Conservation (phyloP, 2,888 invertebrate species). For the Drosophila gaucha region DNA sequence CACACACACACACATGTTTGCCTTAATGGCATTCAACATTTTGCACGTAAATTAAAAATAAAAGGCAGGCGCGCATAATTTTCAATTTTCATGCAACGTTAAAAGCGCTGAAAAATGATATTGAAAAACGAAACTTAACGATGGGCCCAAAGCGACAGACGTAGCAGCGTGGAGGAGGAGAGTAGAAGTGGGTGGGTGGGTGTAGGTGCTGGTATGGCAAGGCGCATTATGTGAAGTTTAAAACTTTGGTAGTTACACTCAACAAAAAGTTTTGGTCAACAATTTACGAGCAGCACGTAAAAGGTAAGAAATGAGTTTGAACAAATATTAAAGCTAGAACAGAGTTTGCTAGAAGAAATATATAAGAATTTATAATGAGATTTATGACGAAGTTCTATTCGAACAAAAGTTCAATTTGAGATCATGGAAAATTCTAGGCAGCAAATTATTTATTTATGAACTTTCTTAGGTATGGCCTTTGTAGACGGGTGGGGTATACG, state of each 20-base stretch:
- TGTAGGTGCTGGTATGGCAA: neutral
- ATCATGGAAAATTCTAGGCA: no score
- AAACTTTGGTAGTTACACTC: slow-evolving; percentile 42
- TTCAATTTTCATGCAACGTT: slow-evolving; percentile 69
- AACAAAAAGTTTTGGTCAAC: slow-evolving; percentile 13
- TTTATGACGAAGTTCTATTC: no score
- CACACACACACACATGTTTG: slow-evolving; percentile 2
- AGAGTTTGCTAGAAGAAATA: neutral
- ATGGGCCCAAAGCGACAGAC: slow-evolving; percentile 17
- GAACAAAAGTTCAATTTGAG: no score
- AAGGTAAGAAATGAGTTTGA: neutral
- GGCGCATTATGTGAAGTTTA: slow-evolving; percentile 29
- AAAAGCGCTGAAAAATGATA: slow-evolving; percentile 63
- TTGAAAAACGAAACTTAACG: slow-evolving; percentile 70
- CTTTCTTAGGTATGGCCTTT: no score
- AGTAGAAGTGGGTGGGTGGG: neutral
- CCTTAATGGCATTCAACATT: slow-evolving; percentile 44
- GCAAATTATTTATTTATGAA: no score
- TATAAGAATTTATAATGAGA: no score
- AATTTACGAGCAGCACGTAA: slow-evolving; percentile 12
- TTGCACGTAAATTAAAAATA: slow-evolving; percentile 60
- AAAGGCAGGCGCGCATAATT: slow-evolving; percentile 64
- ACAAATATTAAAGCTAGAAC: neutral
- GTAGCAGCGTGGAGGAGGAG: neutral
- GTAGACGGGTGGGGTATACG: no score